Evolutionary conservation across 2,113 vertebrate genomes (phyloP).

Genomic region (Prochilodus magdalenae): DNA sequence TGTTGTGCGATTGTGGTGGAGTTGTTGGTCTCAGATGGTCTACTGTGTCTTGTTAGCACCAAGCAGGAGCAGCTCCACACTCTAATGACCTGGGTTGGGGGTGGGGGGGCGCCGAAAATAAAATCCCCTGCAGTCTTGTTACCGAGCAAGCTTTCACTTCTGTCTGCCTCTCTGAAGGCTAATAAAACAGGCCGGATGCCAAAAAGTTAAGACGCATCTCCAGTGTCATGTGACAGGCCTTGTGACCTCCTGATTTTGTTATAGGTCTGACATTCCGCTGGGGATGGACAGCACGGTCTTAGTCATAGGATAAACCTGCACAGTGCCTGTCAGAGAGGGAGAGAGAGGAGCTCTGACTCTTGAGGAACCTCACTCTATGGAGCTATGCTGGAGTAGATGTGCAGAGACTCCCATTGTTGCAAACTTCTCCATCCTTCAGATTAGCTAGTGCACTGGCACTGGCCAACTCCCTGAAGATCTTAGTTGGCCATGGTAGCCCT

Average conservation of each 20-base stretch:
- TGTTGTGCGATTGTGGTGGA: too few relatives aligned
- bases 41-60: neutral
- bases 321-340: slow-evolving; percentile 60
- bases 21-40: neutral
- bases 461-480: too few relatives aligned
- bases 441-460: too few relatives aligned
- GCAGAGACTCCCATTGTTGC: too few relatives aligned
- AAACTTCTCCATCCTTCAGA: too few relatives aligned
- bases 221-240: slow-evolving; percentile 62
- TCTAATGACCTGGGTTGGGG: neutral
- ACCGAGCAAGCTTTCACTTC: slow-evolving; percentile 1
- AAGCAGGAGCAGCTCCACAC: neutral
- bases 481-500: too few relatives aligned
- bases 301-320: slow-evolving; percentile 58
- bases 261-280: slow-evolving; percentile 48
- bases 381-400: too few relatives aligned
- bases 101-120: neutral
- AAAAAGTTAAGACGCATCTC: slow-evolving; percentile 13
- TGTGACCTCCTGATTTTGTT: slow-evolving; percentile 72
- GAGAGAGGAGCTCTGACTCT: neutral
- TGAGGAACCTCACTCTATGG: too few relatives aligned
- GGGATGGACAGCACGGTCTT: neutral
- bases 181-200: neutral
- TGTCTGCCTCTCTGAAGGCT: neutral
- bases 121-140: neutral